Evolutionary conservation across 1,140 invertebrate genomes (phyloP).

Genomic region (Drepana arcuata): DNA sequence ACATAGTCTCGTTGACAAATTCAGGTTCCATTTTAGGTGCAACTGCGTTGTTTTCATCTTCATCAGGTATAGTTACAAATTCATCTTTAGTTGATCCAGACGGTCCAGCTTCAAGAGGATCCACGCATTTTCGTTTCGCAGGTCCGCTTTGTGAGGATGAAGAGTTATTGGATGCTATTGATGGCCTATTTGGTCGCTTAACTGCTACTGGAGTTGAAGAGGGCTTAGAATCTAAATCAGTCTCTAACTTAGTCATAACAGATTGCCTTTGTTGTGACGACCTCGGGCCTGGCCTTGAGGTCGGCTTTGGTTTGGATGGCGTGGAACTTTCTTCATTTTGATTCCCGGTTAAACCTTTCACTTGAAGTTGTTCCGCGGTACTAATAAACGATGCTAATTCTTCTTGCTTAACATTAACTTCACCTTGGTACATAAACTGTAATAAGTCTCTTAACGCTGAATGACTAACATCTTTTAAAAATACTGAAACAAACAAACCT

Average conservation of each 20-base stretch:
- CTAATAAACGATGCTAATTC: constrained; percentile 87
- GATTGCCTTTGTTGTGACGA: constrained; percentile 73
- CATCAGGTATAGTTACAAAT: constrained; percentile 71
- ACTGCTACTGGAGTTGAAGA: constrained; percentile 71
- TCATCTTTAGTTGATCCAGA: constrained; percentile 68
- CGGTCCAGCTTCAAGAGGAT: constrained; percentile 69
- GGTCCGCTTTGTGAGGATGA: constrained; percentile 71
- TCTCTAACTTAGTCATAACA: constrained; percentile 71
- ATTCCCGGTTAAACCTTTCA: constrained; percentile 83
- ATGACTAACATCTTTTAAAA: constrained; percentile 87
- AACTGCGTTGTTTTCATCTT: constrained; percentile 68
- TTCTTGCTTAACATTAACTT: constrained; percentile 88
- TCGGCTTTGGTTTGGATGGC: constrained; percentile 72
- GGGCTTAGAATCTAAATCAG: constrained; percentile 73
- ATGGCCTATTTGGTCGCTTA: constrained; percentile 73
- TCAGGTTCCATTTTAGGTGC: constrained; percentile 73
- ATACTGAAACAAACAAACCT: constrained; percentile 74
- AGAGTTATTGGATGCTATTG: constrained; percentile 71
- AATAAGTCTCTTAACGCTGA: constrained; percentile 83
- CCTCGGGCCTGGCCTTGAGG: constrained; percentile 71
- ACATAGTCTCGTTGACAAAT: constrained; percentile 70
- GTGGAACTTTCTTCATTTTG: constrained; percentile 72
- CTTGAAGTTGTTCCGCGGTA: constrained; percentile 87
- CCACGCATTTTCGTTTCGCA: constrained; percentile 71
- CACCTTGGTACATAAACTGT: constrained; percentile 90